Base-by-base conservation (phyloP, 2,113 vertebrate species). In the Parotia lawesii region DNA sequence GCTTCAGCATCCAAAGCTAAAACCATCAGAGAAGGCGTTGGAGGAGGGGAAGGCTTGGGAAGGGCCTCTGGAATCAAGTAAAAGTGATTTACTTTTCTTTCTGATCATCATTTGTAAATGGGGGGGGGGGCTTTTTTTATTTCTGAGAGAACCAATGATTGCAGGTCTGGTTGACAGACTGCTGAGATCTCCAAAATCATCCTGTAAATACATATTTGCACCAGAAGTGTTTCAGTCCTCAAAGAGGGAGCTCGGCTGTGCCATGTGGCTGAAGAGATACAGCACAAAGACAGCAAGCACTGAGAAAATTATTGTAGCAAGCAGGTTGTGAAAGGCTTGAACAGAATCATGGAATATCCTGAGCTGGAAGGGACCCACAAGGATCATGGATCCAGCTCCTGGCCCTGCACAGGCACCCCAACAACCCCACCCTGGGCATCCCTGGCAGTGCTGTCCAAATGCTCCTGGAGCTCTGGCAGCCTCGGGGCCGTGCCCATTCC, bases 111-210 rank as follows among this genome's bases (percentile, higher is more conserved):
- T 44, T 71, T 84, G 12, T 70, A 21, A 15, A 25, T 64, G 0
- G 12, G 5, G 11, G 0, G 12, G 5, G 7, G 16, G 4, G 11
- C 0, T 13, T 70, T 33, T 50, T 57, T 57, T 42, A 53, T 56
- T 60, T 24, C 45, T 51, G 56, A 37, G 23, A 45, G 61, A 74
- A 37, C 8, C 14, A 23, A 3, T 61, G 53, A 56, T 61, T 78
- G 44, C 40, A 53, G 42, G 51, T 18, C 40, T 85, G 83, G 8
- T 24, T 60, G 56, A 27, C 92, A 86, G 67, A 44, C 25, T 64
- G 44, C 76, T 81, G 77, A 48, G 69, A 57, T 38, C 65, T 81
- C 86, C 62, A 40, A 47, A 72, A 54, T 74, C 18, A 38, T 57
- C 21, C 24, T 54, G 8, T 44, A 65, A 53, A 60, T 64, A 13